Conservation (phyloP, 2,113 vertebrate genomes). For the Callopanchax toddi region DNA sequence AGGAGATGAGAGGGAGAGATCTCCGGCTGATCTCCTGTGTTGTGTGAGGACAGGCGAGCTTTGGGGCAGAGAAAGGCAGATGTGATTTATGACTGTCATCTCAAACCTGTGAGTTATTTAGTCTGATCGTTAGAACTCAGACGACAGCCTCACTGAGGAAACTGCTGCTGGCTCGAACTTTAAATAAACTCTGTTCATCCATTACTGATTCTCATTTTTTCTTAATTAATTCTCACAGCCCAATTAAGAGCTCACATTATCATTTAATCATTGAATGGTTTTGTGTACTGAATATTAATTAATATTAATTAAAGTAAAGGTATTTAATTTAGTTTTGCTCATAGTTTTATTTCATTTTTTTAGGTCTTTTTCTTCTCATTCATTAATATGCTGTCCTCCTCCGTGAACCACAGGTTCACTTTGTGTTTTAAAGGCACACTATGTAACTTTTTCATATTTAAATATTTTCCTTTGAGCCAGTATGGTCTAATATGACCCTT, state of each 20-base stretch:
- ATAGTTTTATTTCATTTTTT: too few species aligned
- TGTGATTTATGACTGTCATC: conserved; percentile 3
- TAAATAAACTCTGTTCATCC: background rate
- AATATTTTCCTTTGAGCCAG: too few species aligned
- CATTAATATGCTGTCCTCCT: too few species aligned
- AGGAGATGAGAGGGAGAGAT: conserved; percentile 16
- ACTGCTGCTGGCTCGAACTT: background rate
- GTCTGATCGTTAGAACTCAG: conserved; percentile 8
- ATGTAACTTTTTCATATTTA: too few species aligned
- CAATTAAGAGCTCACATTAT: background rate
- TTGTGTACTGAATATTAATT: too few species aligned
- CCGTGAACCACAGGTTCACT: too few species aligned
- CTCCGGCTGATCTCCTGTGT: background rate
- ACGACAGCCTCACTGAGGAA: background rate
- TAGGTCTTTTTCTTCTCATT: too few species aligned
- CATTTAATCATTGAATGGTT: background rate
- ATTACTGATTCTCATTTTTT: conserved; percentile 3
- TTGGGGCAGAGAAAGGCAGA: conserved; percentile 2
- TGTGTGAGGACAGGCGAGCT: background rate
- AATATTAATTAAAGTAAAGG: too few species aligned
- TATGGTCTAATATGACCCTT: too few species aligned
- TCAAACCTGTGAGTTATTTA: conserved; percentile 16
- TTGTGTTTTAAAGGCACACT: too few species aligned
- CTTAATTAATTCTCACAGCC: too few species aligned
- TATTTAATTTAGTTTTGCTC: too few species aligned